Evolutionary conservation across 2,797 vertebrate genomes (phyloP).

Genomic region (Mus caroli): DNA sequence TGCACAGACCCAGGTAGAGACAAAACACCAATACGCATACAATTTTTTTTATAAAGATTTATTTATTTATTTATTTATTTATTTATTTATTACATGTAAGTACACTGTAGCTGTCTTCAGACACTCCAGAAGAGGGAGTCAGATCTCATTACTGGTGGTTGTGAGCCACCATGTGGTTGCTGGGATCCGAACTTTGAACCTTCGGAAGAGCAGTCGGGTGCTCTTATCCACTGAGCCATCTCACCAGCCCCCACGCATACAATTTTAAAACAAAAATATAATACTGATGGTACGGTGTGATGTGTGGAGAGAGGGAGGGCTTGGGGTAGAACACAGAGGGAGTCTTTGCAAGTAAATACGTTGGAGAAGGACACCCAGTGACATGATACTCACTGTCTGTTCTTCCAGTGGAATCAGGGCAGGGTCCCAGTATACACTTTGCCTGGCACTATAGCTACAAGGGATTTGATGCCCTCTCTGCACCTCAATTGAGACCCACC

Average conservation of each 20-base stretch:
- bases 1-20: neutral
- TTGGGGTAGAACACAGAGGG: neutral
- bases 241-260: too few species aligned
- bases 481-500: neutral
- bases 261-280: neutral
- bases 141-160: too few species aligned
- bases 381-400: neutral
- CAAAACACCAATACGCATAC: neutral
- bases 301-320: neutral
- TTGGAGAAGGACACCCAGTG: neutral
- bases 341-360: slow-evolving; percentile 26
- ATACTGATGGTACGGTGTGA: neutral
- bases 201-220: too few species aligned
- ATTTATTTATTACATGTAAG: too few species aligned
- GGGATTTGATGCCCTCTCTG: neutral
- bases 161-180: too few species aligned
- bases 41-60: too few species aligned
- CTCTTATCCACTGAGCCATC: too few species aligned
- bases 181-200: too few species aligned
- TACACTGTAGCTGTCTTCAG: too few species aligned
- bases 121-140: too few species aligned
- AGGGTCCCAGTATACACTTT: neutral
- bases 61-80: too few species aligned
- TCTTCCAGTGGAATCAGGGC: neutral
- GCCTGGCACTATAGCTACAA: neutral